These are phyloP conservation scores for Pyrgus malvae DNA, from an alignment of 2,888 invertebrate genomes.

Conservation along the genomic window DNA sequence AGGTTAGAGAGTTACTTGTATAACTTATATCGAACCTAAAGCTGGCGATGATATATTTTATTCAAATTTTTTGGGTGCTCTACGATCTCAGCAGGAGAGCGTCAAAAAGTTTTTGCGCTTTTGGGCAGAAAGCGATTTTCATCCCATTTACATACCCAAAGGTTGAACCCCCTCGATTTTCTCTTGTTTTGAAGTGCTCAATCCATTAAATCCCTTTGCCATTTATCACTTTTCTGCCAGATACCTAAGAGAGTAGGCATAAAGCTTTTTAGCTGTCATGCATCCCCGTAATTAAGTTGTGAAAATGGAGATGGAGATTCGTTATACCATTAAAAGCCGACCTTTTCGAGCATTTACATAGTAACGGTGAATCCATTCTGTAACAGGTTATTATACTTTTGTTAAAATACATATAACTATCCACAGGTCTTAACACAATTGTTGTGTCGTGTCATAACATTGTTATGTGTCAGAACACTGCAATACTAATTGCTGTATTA, in stretches of 20 bases:
- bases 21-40: neutral
- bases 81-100: conserved; percentile 43
- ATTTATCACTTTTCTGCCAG: conserved; percentile 27
- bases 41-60: neutral
- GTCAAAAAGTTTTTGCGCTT: conserved; percentile 68
- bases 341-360: no score
- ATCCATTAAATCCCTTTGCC: conserved; percentile 51
- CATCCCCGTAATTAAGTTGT: conserved; percentile 13
- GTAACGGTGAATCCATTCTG: no score
- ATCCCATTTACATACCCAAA: conserved; percentile 59
- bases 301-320: conserved; percentile 2
- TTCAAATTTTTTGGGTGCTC: conserved; percentile 5
- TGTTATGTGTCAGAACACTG: no score
- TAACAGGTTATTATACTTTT: no score
- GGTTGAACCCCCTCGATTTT: conserved; percentile 58
- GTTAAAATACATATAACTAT: no score
- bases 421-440: no score
- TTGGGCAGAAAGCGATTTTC: conserved; percentile 66
- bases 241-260: conserved; percentile 16
- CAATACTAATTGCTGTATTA: no score
- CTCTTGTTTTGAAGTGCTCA: conserved; percentile 59
- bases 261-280: conserved; percentile 18
- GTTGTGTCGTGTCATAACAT: no score
- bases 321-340: neutral
- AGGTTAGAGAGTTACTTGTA: conserved; percentile 6